These are phyloP conservation scores for Drosophila arawakana DNA, from an alignment of 1,140 invertebrate species.

Conservation along the genomic window DNA sequence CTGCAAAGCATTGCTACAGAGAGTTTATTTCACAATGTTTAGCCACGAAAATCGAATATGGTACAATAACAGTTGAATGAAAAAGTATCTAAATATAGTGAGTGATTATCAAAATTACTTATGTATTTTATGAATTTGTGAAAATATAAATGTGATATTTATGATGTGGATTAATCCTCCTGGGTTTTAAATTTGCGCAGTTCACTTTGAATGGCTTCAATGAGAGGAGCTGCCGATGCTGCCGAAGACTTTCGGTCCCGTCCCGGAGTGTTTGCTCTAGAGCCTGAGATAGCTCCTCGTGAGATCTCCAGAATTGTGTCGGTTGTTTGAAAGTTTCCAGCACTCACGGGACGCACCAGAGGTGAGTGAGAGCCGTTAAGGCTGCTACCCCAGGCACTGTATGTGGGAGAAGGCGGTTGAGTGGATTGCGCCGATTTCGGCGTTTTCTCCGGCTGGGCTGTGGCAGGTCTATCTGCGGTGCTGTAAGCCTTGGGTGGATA, in stretches of 20 bases:
- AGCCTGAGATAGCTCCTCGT: conserved; percentile 51
- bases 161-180: conserved; percentile 44
- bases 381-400: conserved; percentile 79
- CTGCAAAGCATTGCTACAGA: conserved; percentile 8
- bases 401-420: conserved; percentile 77
- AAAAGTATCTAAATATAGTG: conserved; percentile 12
- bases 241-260: conserved; percentile 40
- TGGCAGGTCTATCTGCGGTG: conserved; percentile 70
- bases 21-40: conserved; percentile 6
- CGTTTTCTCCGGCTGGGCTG: conserved; percentile 80
- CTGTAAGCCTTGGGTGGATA: conserved; percentile 50
- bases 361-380: conserved; percentile 75
- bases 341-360: conserved; percentile 85
- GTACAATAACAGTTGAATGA: background rate
- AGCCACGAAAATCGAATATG: background rate
- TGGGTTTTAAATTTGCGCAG: conserved; percentile 85
- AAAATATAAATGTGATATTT: background rate
- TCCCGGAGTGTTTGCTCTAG: conserved; percentile 34
- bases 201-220: conserved; percentile 88
- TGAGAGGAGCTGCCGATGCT: conserved; percentile 87
- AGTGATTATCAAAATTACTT: conserved; percentile 16
- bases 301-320: conserved; percentile 79
- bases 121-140: background rate
- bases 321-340: conserved; percentile 87
- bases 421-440: conserved; percentile 74